phyloP scores from a whole-genome alignment of 1,140 invertebrate species.

The Nylanderia fulva region DNA sequence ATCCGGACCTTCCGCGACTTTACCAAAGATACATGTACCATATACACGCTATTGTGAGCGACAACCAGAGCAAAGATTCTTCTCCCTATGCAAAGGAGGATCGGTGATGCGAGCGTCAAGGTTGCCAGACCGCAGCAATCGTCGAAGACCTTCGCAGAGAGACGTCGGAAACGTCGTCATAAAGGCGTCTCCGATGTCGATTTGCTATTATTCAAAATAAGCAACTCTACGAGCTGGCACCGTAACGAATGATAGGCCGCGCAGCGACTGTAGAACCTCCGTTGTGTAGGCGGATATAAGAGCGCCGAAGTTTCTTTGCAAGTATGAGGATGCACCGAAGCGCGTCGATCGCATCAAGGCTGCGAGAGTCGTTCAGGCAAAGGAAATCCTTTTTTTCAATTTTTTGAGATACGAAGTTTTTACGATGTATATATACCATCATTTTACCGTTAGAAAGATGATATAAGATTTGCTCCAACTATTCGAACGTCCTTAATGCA shows the following conservation, averaged over 20 bases:
- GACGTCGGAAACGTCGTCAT: constrained; percentile 10
- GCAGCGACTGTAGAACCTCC: constrained; percentile 21
- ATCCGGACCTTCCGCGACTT: neutral
- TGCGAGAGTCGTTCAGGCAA: constrained; percentile 39
- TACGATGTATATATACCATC: neutral
- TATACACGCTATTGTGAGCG: constrained; percentile 20
- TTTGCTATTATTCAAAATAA: constrained; percentile 53
- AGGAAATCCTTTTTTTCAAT: neutral
- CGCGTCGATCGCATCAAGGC: constrained; percentile 66
- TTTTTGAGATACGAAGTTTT: neutral
- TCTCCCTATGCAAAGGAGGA: neutral
- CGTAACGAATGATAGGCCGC: constrained; percentile 54
- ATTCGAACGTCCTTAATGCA: too few relatives aligned
- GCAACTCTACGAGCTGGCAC: constrained; percentile 22
- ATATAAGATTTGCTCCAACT: too few relatives aligned
- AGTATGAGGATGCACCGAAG: constrained; percentile 65
- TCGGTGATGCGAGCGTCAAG: constrained; percentile 29
- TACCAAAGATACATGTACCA: neutral
- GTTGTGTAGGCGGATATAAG: constrained; percentile 10
- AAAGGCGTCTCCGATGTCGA: neutral
- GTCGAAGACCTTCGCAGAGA: constrained; percentile 5
- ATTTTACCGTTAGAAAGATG: neutral
- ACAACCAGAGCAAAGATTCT: constrained; percentile 42
- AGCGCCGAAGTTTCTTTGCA: constrained; percentile 4
- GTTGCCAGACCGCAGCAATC: constrained; percentile 30